A percentile compares a stretch with the other conserved stretches of the same genome.
Conservation (phyloP, 2,113 vertebrate species). For the Percopsis transmontana region DNA sequence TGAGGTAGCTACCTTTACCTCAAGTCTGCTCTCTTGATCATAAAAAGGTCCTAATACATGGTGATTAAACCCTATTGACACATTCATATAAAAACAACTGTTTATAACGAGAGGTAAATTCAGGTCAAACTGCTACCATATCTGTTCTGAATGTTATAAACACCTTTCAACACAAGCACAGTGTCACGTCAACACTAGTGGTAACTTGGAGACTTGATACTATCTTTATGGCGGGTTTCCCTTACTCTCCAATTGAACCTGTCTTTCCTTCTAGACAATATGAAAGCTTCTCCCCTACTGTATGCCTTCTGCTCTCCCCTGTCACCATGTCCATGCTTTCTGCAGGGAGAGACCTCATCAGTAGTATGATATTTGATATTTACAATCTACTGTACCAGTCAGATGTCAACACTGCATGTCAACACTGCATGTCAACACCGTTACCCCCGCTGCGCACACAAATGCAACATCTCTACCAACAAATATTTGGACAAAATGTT, state of each 20-base stretch:
- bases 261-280: not conserved
- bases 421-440: not conserved
- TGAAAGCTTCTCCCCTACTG: not conserved
- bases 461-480: not conserved
- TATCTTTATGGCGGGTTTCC: not conserved
- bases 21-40: conserved; percentile 38
- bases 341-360: not conserved
- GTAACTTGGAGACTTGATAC: not conserved
- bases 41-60: conserved; percentile 7
- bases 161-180: not conserved
- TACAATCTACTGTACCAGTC: not conserved
- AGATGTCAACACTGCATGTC: not conserved
- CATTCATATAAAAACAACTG: conserved; percentile 7
- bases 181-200: not conserved
- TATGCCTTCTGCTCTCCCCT: not conserved
- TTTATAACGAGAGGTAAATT: not conserved
- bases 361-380: not conserved
- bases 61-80: conserved; percentile 34
- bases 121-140: not conserved
- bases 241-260: not conserved
- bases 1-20: conserved; percentile 27
- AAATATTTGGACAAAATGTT: not conserved
- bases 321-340: not conserved
- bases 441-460: not conserved
- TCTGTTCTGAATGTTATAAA: conserved; percentile 8